phyloP scores from a whole-genome alignment of 2,888 invertebrate genomes.

The Pseudococcus jackbeardsleyi region DNA sequence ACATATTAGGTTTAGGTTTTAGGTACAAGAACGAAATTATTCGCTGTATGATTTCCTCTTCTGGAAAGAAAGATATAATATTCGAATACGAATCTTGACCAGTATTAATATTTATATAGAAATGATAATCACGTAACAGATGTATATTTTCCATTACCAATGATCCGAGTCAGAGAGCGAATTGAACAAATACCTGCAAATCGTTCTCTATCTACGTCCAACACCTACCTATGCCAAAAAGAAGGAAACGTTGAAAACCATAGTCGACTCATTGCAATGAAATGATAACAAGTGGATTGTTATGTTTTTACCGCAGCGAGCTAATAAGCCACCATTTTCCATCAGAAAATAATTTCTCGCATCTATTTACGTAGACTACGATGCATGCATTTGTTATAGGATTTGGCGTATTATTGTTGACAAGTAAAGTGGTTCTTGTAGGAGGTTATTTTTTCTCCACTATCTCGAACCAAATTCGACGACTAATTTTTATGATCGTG shows the following conservation, averaged over 20 bases:
- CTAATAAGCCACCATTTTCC: conserved; percentile 43
- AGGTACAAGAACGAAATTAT: background rate
- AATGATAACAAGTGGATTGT: conserved; percentile 29
- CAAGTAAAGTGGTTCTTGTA: conserved; percentile 39
- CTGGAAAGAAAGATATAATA: background rate
- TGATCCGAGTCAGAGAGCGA: background rate
- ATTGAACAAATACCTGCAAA: conserved; percentile 12
- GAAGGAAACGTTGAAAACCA: background rate
- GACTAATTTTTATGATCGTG: conserved; percentile 4
- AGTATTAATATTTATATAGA: background rate
- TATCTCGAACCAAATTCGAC: background rate
- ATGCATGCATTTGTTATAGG: conserved; percentile 6
- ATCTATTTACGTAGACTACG: background rate
- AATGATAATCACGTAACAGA: conserved; percentile 43
- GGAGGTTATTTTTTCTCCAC: background rate
- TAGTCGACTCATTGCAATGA: background rate
- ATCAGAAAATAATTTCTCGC: background rate
- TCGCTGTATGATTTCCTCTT: conserved; percentile 3
- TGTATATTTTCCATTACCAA: conserved; percentile 26
- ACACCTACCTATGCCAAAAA: background rate
- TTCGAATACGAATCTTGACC: background rate
- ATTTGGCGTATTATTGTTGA: conserved; percentile 23
- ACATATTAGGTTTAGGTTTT: background rate
- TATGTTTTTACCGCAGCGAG: conserved; percentile 10
- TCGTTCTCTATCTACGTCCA: background rate